Base-by-base conservation (phyloP, 2,888 invertebrate genomes). In the Sisyra nigra region DNA sequence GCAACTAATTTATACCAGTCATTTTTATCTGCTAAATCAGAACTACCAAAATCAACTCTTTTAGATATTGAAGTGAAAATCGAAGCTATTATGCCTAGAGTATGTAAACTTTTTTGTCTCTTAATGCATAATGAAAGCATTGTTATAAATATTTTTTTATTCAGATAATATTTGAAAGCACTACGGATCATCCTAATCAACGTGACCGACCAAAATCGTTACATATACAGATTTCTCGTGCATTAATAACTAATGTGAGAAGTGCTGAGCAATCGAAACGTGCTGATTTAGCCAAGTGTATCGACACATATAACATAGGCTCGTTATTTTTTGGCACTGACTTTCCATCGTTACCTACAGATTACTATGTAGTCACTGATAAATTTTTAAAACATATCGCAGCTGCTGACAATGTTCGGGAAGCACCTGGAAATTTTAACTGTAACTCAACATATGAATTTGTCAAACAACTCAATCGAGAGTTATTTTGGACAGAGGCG, bases 61-160 rank as follows among this genome's bases (percentile, higher is more conserved):
- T 69, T 69, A 48, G 86, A 86, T 55, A 76, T 88, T 57, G 92
- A 92, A 59, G 80, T 92, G 36, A 78, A 87, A 58, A 68, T 92
- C 46, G 93, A 96, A 67, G 82, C 91, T 37, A 84, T 97, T 53
- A 84, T 94, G 79, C 93, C 94, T 17, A 81, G 86, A 68, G 88
- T 89, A 62, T 61, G 63, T 56, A 47, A 32, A 44, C 44, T 43
- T 29, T 36, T 30, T 30, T n/a, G n/a, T n/a, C n/a, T n/a, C n/a
- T n/a, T n/a, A n/a, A n/a, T n/a, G n/a, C n/a, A n/a, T n/a, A 8
- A 8, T 30, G 30, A 30, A 8, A 9, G 30, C 7, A 30, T 30
- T 30, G 9, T 30, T 30, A 30, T 10, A 8, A 30, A 8, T 8
- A 8, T 30, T 30, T 30, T 30, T 7, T 30, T 45, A 60, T 64